Conservation (phyloP, 2,888 invertebrate genomes). For the Drosophila koepferae region DNA sequence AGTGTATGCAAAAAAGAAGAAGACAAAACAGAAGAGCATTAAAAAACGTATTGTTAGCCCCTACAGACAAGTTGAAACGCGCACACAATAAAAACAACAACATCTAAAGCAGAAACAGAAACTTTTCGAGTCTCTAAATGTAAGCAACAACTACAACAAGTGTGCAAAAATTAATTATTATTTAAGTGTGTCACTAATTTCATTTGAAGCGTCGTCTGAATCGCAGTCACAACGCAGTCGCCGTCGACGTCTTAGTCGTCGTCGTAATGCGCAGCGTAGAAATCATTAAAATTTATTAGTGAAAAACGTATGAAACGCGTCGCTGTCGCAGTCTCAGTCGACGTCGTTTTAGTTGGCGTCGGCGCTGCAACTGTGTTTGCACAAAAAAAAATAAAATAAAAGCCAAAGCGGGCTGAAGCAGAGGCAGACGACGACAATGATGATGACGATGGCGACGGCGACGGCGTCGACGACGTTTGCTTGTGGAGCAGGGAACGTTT, state of each 20-base stretch:
- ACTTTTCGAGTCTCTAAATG: slow-evolving; percentile 46
- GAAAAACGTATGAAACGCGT: slow-evolving; percentile 54
- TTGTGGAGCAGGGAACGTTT: slow-evolving; percentile 42
- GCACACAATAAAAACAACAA: slow-evolving; percentile 45
- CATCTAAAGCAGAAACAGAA: slow-evolving; percentile 24
- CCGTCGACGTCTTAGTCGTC: slow-evolving; percentile 26
- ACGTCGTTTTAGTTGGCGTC: slow-evolving; percentile 50
- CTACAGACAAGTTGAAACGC: slow-evolving; percentile 68
- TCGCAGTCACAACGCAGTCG: slow-evolving; percentile 44
- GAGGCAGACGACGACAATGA: slow-evolving; percentile 37
- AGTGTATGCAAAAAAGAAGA: slow-evolving; percentile 80
- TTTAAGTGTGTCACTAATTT: slow-evolving; percentile 79
- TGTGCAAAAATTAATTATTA: slow-evolving; percentile 79
- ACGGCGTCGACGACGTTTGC: slow-evolving; percentile 19
- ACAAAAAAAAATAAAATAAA: slow-evolving; percentile 57
- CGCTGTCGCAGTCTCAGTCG: slow-evolving; percentile 29
- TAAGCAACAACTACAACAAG: slow-evolving; percentile 73
- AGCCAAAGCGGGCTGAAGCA: slow-evolving; percentile 37
- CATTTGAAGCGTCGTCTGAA: slow-evolving; percentile 64
- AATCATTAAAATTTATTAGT: slow-evolving; percentile 71
- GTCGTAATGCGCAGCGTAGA: slow-evolving; percentile 72
- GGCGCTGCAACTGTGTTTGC: slow-evolving; percentile 63
- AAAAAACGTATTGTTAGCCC: slow-evolving; percentile 63
- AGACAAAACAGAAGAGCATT: slow-evolving; percentile 75
- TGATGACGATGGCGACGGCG: slow-evolving; percentile 18